phyloP scores from a whole-genome alignment of 2,888 invertebrate species.

The Schrankia costaestrigalis region DNA sequence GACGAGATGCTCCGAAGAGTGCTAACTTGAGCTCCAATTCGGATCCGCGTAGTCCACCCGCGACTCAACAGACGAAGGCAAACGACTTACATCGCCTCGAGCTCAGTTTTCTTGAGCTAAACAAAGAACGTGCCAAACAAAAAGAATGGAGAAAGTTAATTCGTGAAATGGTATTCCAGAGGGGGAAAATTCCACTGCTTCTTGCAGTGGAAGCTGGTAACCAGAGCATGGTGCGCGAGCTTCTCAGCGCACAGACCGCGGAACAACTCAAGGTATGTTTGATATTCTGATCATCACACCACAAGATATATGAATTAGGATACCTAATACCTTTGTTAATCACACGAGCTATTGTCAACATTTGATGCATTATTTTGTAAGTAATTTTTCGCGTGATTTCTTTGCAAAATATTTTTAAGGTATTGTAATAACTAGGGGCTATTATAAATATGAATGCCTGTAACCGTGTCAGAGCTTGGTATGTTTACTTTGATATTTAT shows the following conservation, averaged over 20 bases:
- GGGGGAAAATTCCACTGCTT: slow-evolving; percentile 95
- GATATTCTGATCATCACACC: no score
- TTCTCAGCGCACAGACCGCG: slow-evolving; percentile 91
- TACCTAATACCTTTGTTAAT: no score
- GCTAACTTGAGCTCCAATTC: slow-evolving; percentile 47
- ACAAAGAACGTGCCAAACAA: slow-evolving; percentile 75
- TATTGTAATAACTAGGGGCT: no score
- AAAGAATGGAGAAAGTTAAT: slow-evolving; percentile 81
- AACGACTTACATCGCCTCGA: slow-evolving; percentile 73
- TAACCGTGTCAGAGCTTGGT: no score
- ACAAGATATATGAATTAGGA: no score
- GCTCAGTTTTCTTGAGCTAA: slow-evolving; percentile 74
- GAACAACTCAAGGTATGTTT: slow-evolving; percentile 90
- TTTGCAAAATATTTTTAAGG: no score
- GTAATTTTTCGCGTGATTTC: no score
- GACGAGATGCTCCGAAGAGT: slow-evolving; percentile 55
- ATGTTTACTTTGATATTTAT: no score
- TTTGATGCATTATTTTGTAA: no score
- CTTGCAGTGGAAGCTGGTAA: slow-evolving; percentile 97
- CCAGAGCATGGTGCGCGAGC: slow-evolving; percentile 96
- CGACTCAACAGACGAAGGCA: slow-evolving; percentile 52
- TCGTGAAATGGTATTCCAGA: slow-evolving; percentile 85
- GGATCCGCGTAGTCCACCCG: slow-evolving; percentile 56
- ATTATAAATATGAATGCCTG: no score
- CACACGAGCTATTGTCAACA: no score